Percentiles rank a stretch among this genome's conserved stretches.
These are phyloP conservation scores for Euborellia annulipes DNA, from an alignment of 1,140 invertebrate species.

Conservation along the genomic window DNA sequence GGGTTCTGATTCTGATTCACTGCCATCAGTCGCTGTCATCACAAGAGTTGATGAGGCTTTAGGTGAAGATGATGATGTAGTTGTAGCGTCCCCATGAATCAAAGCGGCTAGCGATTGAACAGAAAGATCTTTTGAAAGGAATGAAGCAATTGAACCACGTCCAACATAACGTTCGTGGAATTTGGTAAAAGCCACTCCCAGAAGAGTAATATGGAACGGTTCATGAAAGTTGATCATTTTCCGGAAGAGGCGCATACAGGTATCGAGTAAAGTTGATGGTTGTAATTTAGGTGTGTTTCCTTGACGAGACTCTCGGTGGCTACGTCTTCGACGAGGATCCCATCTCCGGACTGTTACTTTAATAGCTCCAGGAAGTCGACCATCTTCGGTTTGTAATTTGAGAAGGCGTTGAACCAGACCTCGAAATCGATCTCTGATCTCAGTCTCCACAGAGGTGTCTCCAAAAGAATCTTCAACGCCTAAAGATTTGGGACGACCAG, in stretches of 20 bases:
- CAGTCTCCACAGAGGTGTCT: slow-evolving; percentile 46
- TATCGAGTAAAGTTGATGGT: slow-evolving; percentile 34
- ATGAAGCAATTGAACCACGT: slow-evolving; percentile 48
- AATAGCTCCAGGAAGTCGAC: slow-evolving; percentile 52
- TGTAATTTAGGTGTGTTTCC: slow-evolving; percentile 38
- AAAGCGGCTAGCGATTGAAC: slow-evolving; percentile 51
- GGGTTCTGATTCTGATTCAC: slow-evolving; percentile 45
- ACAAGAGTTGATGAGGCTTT: slow-evolving; percentile 7
- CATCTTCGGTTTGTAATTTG: slow-evolving; percentile 53
- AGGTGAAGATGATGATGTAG: slow-evolving; percentile 10
- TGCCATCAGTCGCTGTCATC: slow-evolving; percentile 25
- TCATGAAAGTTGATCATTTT: slow-evolving; percentile 51
- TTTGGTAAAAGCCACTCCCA: slow-evolving; percentile 62
- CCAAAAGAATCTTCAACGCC: slow-evolving; percentile 60
- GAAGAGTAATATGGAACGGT: slow-evolving; percentile 57
- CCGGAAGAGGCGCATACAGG: slow-evolving; percentile 56
- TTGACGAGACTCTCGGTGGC: slow-evolving; percentile 54
- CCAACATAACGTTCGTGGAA: slow-evolving; percentile 50
- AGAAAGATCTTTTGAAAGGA: slow-evolving; percentile 48
- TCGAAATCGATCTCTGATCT: slow-evolving; percentile 49
- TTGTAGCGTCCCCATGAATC: slow-evolving; percentile 28
- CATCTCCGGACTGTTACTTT: slow-evolving; percentile 54
- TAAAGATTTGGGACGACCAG: slow-evolving; percentile 49
- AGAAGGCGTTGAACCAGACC: slow-evolving; percentile 48
- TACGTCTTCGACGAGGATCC: slow-evolving; percentile 35